Evolutionary conservation across 1,140 invertebrate species (phyloP), one percentile per base, ranked within the genome.

Genomic region (Drosophila nasuta): DNA sequence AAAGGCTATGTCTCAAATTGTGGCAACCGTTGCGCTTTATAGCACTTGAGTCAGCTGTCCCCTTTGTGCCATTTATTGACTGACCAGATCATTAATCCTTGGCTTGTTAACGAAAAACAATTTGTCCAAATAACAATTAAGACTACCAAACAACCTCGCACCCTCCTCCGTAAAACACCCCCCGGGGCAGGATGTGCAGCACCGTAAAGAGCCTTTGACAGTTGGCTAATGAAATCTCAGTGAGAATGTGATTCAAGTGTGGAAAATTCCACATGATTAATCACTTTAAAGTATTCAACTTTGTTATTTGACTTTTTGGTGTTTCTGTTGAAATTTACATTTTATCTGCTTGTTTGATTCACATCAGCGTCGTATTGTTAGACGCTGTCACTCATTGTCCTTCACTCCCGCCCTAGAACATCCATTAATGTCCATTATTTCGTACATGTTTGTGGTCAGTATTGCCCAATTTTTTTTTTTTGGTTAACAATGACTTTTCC

Each of bases 111-210:
- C 74, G 77, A 60, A 85, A 85, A 85, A 85, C 81, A 85, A 85
- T 85, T 85, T 85, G 81, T 85, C 77, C 82, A 85, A 85, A 85
- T 71, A 81, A 85, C 81, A 83, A 83, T 83, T 83, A 83, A 56
- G 73, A 38, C 38, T 38, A 54, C 63, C 70, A 45, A 74, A 46
- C 56, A 60, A 54, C 41, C 57, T 74, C 71, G 57, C 71, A 68
- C 71, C 71, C 71, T 51, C 63, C 13, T 41, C 45, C 11, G 52
- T 38, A 59, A 15, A 48, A 35, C 73, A 52, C 79, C 75, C 59
- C 28, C 28, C 28, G 10, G 43, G 48, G 56, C 54, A 41, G 56
- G 30, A 75, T 30, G 20, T 45, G 11, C 30, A 15, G 30, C 25
- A 45, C 79, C 60, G 56, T 75, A 60, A 75, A 79, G 59, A 58